phyloP scores from a whole-genome alignment of 2,797 vertebrate genomes.

The Aeoliscus strigatus region DNA sequence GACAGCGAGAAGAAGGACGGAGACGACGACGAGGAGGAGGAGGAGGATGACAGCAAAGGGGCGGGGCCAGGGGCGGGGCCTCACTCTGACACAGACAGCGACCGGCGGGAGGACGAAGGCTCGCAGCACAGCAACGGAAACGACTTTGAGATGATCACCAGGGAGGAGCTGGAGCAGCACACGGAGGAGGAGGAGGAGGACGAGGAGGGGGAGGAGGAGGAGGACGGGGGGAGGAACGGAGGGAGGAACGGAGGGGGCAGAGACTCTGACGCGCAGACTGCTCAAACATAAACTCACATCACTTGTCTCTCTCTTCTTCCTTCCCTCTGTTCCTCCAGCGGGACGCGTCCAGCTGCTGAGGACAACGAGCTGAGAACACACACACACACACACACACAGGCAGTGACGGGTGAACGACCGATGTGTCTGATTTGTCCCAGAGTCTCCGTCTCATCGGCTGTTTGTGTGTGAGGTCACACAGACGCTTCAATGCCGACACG shows the following conservation, averaged over 20 bases:
- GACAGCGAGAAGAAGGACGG: constrained; percentile 77
- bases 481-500: too few species aligned
- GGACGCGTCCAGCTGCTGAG: too few species aligned
- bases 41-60: constrained; percentile 63
- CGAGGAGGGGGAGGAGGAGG: constrained; percentile 80
- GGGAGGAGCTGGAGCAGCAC: constrained; percentile 97
- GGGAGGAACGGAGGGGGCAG: constrained; percentile 66
- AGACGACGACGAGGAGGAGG: constrained; percentile 64
- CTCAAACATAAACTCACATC: constrained; percentile 83
- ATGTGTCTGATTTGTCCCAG: too few species aligned
- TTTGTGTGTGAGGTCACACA: too few species aligned
- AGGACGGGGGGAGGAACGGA: constrained; percentile 73
- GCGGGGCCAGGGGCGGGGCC: constrained; percentile 75
- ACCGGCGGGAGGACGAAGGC: constrained; percentile 91
- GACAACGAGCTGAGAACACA: too few species aligned
- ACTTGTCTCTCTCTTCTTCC: constrained; percentile 37
- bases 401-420: too few species aligned
- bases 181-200: constrained; percentile 88
- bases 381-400: too few species aligned
- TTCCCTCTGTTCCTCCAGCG: constrained; percentile 38
- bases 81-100: constrained; percentile 94
- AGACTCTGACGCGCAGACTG: constrained; percentile 73
- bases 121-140: constrained; percentile 99
- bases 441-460: too few species aligned
- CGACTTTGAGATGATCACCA: constrained; percentile 99